Evolutionary conservation across 2,113 vertebrate species (phyloP).

Genomic region (cattle (Bos taurus)): DNA sequence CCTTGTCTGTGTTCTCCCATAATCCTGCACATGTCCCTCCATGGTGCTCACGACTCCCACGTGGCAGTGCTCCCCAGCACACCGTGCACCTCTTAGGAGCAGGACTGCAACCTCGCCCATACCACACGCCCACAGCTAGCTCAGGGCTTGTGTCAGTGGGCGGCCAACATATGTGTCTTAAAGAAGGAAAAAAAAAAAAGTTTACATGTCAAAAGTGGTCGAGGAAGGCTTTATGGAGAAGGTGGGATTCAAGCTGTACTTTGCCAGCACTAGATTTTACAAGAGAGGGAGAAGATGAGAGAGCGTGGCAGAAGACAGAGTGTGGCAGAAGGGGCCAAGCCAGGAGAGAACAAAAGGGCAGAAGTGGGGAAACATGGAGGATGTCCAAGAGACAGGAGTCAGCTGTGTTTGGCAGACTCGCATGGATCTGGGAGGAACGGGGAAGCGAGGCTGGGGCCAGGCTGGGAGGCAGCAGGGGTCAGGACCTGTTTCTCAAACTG

Average conservation of each 20-base stretch:
- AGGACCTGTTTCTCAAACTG: not conserved
- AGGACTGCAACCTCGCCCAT: not conserved
- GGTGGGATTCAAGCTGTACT: not conserved
- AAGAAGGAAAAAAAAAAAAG: not conserved
- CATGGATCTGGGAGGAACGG: not conserved
- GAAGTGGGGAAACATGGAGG: not conserved
- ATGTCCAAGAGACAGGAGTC: not conserved
- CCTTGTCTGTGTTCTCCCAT: not conserved
- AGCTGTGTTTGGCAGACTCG: not conserved
- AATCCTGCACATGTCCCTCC: not conserved
- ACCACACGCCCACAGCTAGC: not conserved
- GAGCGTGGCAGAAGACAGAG: not conserved
- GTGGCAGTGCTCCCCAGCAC: not conserved
- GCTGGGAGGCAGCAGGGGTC: not conserved
- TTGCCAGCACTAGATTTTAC: not conserved
- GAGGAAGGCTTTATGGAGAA: not conserved
- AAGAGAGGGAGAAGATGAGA: not conserved
- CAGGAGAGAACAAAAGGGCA: not conserved
- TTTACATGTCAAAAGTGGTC: not conserved
- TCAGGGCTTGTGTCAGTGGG: not conserved
- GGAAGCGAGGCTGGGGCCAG: not conserved
- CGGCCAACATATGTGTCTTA: not conserved
- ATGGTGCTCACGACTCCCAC: not conserved
- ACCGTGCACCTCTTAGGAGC: not conserved
- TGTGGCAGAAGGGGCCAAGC: not conserved